Base-by-base conservation (phyloP, 2,888 invertebrate species). In the Heteropelma amictum region DNA sequence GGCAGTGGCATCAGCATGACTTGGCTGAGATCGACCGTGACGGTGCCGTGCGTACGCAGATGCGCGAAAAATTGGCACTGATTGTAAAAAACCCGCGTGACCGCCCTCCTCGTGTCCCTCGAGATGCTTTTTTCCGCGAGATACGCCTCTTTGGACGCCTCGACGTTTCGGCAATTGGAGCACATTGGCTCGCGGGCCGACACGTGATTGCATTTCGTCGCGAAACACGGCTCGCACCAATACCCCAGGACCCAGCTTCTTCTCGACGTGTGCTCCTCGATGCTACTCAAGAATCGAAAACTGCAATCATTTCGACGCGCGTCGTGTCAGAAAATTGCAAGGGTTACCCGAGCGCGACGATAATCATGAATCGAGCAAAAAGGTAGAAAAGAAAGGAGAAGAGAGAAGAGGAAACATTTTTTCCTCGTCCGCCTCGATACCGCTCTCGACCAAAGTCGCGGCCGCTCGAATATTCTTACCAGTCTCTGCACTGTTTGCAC, bases 201-300 rank as follows among this genome's bases (percentile, higher is more conserved):
- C 6, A 64, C 60, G 63, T 88, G 87, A 1, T 60, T 77, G 65
- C 88, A 88, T 28, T 70, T 61, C 8, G 80, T 79, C 14, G 65
- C 10, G 40, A 84, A 87, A 75, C 88, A 88, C 4, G 64, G 30
- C 6, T 79, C 80, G 73, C 88, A 88, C 88, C 87, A 88, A 60
- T 84, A 86, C 10, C 88, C 88, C 38, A 88, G 71, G 28, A 88
- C 83, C 86, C 87, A 88, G 72, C 87, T 86, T n/a, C 81, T 85
- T 6, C 88, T 81, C 2, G 79, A 64, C 3, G 70, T 77, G 45
- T 88, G 88, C 6, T 87, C 85, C 10, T 87, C 83, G 30, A 84
- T 82, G 51, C 88, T 87, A 58, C 77, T 83, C 71, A 69, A 40
- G 67, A 86, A 86, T 30, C 84, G 82, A 60, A 88, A 88, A 69